Conservation (phyloP, 2,888 invertebrate species). For the Sarcophaga subvicina region DNA sequence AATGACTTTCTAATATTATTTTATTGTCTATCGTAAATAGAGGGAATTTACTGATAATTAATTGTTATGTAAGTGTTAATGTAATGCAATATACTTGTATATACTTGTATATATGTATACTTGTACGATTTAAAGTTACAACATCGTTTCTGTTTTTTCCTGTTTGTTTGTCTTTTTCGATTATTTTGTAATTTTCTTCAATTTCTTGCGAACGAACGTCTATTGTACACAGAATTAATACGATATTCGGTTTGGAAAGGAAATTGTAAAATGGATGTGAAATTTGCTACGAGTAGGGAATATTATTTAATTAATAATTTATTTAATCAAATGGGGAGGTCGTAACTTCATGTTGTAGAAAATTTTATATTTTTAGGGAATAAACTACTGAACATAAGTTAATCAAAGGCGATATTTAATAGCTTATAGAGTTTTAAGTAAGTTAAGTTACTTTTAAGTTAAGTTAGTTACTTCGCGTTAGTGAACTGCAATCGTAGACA, state of each 20-base stretch:
- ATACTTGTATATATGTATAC: neutral
- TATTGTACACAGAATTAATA: neutral
- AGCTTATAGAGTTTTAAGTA: no score
- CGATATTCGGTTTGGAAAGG: neutral
- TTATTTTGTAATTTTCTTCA: slow-evolving; percentile 11
- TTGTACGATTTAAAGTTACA: slow-evolving; percentile 35
- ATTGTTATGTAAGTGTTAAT: slow-evolving; percentile 64
- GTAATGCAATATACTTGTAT: slow-evolving; percentile 19
- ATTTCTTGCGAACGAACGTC: neutral
- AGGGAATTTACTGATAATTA: slow-evolving; percentile 63
- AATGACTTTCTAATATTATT: slow-evolving; percentile 67
- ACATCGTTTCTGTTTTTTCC: neutral
- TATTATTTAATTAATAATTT: no score
- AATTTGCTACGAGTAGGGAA: no score
- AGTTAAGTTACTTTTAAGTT: no score
- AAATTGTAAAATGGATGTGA: neutral
- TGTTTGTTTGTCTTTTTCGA: slow-evolving; percentile 5
- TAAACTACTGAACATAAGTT: no score
- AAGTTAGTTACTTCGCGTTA: no score
- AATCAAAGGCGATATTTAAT: no score
- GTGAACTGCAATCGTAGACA: no score
- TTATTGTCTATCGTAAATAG: slow-evolving; percentile 65
- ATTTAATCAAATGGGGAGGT: no score
- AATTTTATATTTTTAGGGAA: no score
- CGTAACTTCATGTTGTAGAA: no score